Base-by-base conservation (phyloP, 2,888 invertebrate species). In the Anthrax anthrax region DNA sequence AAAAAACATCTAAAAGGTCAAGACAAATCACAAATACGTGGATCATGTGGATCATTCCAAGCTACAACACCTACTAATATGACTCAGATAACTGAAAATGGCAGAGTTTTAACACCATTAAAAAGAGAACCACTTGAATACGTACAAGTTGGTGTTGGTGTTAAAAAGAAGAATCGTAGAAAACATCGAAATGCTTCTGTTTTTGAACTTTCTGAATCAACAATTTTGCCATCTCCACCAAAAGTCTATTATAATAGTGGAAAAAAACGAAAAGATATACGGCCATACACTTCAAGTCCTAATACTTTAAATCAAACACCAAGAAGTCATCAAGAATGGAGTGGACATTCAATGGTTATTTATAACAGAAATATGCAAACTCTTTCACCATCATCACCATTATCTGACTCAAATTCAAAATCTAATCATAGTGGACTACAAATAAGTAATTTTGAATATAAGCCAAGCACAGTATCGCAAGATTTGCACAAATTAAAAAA, bases 401-500 rank as follows among this genome's bases (percentile, higher is more conserved):
- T 4, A 18, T 56, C 72, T 10, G 72, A 72, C 52, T 72, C 72
- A 0, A 52, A 38, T 39, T 47, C 50, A 8, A 58, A 41, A 19
- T 16, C 37, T 5, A 29, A 18, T n/a, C 58, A 60, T 47, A 43
- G 51, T n/a, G 42, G 46, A n/a, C 50, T 59, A 47, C 69, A 61
- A 41, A 47, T 60, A 42, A 61, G 56, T 48, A 59, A 55, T 45
- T 61, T 63, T 13, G 75, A 75, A 50, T 77, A 73, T 57, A 74
- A 73, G 55, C 75, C 76, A 4, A 84, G 85, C 64, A 75, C 81
- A 10, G 87, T 86, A 8, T 85, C 87, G 13, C 84, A 86, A 59
- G 86, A 87, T 57, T 79, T 89, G 54, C 81, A 86, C 61, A 84
- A 83, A 60, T 70, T 89, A 49, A 80, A 84, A 61, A 79, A 81